A percentile compares a stretch with the other conserved stretches of the same genome.
Evolutionary conservation across 2,888 invertebrate genomes (phyloP).

Genomic region (Melinaea marsaeus): DNA sequence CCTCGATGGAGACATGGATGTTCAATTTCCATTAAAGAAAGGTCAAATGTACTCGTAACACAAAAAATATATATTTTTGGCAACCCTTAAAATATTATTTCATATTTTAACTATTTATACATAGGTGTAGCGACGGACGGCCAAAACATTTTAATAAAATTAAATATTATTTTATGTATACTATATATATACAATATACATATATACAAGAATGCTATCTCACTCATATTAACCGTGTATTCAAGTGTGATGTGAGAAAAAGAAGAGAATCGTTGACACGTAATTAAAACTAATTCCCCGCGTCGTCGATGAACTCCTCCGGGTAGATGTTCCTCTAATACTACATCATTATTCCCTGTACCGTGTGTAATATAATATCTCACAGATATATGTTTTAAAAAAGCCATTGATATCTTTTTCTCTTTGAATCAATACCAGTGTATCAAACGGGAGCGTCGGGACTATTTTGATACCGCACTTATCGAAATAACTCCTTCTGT

Average conservation of each 20-base stretch:
- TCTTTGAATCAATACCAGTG: too few relatives aligned
- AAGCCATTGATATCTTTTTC: neutral
- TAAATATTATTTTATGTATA: too few relatives aligned
- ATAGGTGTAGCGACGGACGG: too few relatives aligned
- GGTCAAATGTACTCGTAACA: neutral
- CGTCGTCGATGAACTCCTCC: neutral
- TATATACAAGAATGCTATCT: too few relatives aligned
- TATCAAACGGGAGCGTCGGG: too few relatives aligned
- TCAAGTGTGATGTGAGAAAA: neutral
- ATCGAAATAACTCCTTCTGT: too few relatives aligned
- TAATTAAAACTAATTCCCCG: neutral
- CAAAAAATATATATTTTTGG: neutral
- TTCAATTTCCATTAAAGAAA: conserved; percentile 26
- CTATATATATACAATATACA: too few relatives aligned
- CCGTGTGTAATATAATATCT: neutral
- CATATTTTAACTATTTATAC: too few relatives aligned
- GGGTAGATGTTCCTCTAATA: neutral
- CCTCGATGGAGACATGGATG: conserved; percentile 19
- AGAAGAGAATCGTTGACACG: neutral
- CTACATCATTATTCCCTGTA: neutral
- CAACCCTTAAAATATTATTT: neutral
- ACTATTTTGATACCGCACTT: too few relatives aligned
- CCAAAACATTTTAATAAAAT: too few relatives aligned
- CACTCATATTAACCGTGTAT: too few relatives aligned
- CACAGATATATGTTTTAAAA: neutral